Evolutionary conservation across 2,888 invertebrate genomes (phyloP).

Genomic region (Lobophora halterata): DNA sequence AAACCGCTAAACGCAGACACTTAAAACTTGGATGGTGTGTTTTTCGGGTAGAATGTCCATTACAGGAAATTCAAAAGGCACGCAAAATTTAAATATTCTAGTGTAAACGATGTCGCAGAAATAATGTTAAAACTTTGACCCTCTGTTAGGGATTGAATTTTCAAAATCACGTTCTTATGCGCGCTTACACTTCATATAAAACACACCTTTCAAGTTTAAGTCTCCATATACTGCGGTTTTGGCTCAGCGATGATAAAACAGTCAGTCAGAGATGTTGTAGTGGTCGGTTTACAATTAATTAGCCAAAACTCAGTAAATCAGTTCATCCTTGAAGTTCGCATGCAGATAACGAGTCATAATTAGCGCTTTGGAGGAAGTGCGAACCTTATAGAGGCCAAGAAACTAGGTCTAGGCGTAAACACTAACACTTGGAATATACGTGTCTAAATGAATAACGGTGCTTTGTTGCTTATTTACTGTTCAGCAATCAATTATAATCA

Average conservation of each 20-base stretch:
- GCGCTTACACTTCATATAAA: no score
- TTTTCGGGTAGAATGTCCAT: no score
- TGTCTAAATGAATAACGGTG: constrained; percentile 9
- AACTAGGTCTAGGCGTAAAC: constrained; percentile 62
- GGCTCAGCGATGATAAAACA: background rate
- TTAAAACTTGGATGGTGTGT: no score
- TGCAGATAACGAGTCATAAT: constrained; percentile 52
- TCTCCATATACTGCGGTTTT: no score
- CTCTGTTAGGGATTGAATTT: no score
- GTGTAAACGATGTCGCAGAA: no score
- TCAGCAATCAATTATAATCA: constrained; percentile 1
- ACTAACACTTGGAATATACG: constrained; percentile 11
- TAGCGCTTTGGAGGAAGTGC: constrained; percentile 57
- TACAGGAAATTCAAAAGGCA: no score
- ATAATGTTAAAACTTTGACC: no score
- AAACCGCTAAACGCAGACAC: no score
- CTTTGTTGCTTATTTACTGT: constrained; percentile 11
- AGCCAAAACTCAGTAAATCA: constrained; percentile 20
- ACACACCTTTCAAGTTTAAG: no score
- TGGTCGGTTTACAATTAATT: constrained; percentile 7
- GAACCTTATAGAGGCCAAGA: constrained; percentile 62
- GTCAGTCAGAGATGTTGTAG: background rate
- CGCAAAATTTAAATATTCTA: no score
- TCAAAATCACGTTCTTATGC: no score
- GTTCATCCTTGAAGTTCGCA: constrained; percentile 36